Evolutionary conservation across 2,888 invertebrate genomes (phyloP).

Genomic region (Didymodactylos carnosus): DNA sequence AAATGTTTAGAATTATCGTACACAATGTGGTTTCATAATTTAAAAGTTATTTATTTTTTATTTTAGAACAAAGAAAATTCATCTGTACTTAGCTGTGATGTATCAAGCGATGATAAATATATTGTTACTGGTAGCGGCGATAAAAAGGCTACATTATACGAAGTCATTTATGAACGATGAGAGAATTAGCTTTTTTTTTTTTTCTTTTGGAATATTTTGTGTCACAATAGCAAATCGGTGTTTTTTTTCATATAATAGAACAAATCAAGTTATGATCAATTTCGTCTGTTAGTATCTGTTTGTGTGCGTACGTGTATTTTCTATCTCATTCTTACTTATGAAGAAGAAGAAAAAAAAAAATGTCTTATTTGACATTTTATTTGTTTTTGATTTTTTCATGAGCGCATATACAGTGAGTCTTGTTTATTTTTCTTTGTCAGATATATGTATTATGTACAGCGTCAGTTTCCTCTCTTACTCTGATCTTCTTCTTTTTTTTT

Average conservation of each 20-base stretch:
- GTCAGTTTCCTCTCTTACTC: neutral
- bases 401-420: neutral
- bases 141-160: slow-evolving; percentile 85
- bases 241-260: neutral
- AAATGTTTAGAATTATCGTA: neutral
- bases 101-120: slow-evolving; percentile 82
- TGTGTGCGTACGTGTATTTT: neutral
- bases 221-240: neutral
- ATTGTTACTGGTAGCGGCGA: slow-evolving; percentile 89
- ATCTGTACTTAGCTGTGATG: slow-evolving; percentile 85
- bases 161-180: slow-evolving; percentile 41
- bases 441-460: neutral
- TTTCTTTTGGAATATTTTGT: no score
- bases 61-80: slow-evolving; percentile 72
- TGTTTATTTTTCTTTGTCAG: neutral
- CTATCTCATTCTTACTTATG: no score
- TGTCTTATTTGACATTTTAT: no score
- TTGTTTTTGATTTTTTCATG: neutral
- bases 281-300: neutral
- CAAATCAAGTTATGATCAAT: neutral
- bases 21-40: neutral
- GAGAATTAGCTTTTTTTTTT: no score
- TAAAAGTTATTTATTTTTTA: slow-evolving; percentile 33
- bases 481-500: neutral
- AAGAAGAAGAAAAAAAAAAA: no score